Base-by-base conservation (phyloP, 2,797 vertebrate species). In the Cuniculus paca region DNA sequence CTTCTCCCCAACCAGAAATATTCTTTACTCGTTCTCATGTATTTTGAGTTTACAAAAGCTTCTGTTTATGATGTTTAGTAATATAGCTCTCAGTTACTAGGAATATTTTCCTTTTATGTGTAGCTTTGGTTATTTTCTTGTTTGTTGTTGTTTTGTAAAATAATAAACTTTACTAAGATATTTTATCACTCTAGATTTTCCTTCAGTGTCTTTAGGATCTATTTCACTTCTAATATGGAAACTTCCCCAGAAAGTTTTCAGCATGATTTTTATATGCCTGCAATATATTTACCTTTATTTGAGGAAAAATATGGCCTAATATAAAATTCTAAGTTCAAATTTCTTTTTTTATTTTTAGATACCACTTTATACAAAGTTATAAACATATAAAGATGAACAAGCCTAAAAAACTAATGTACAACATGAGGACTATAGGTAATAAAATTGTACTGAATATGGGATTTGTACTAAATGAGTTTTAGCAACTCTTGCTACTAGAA, bases 301-400 rank as follows among this genome's bases (percentile, higher is more conserved):
- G 13, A 83, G 39, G 36, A 45, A 74, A 75, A 94, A 60, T 90
- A 81, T 65, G 22, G 36, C n/a, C 72, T 63, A 88, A 52, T 74
- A 68, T 79, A 68, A 80, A 94, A 77, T 77, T 85, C 50, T 88
- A n/a, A 85, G 12, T 81, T 86, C 58, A 85, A 75, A 80, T 75
- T 86, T 80, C 17, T 81, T 65, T 65, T 54, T 65, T 65, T 65
- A 63, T 93, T 65, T 91, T 91, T 77, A 91, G n/a, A 84, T 81
- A 56, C 17, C 14, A 74, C 54, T 89, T 84, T 48, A 45, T 36
- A n/a, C 42, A 52, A 42, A 85, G 54, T 61, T 24, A 42, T 24
- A 72, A 72, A 13, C 77, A 70, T 17, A 6, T 54, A 45, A 45
- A 31, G n/a, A 82, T 82, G 48, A 80, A 61, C 42, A 61, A 80